These are phyloP conservation scores for Spisula solida DNA, from an alignment of 2,888 invertebrate genomes.

Conservation along the genomic window DNA sequence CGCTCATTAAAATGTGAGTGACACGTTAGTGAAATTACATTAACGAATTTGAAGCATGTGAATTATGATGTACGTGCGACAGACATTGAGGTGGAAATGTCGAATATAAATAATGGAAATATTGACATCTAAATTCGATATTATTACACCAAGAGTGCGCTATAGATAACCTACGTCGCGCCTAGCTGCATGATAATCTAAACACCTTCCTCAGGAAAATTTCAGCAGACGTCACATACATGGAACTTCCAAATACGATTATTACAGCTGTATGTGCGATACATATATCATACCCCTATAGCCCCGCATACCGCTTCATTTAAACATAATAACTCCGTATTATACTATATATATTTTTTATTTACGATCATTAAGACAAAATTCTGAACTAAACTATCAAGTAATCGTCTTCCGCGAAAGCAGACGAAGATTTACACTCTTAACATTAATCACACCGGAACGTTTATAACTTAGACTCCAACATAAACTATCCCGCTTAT, in stretches of 20 bases:
- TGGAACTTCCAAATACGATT: neutral
- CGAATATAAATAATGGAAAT: neutral
- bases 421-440: slow-evolving; percentile 12
- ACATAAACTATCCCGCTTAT: slow-evolving; percentile 39
- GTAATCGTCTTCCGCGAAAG: neutral
- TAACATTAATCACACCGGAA: slow-evolving; percentile 3
- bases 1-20: neutral
- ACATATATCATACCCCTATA: neutral
- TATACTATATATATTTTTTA: neutral
- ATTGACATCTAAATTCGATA: neutral
- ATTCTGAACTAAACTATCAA: neutral
- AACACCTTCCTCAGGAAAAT: neutral
- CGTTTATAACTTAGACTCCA: neutral
- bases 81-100: neutral
- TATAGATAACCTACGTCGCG: neutral
- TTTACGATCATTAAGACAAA: neutral
- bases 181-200: neutral
- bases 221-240: neutral
- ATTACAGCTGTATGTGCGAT: neutral
- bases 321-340: neutral
- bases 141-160: neutral
- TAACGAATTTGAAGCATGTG: neutral
- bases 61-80: neutral
- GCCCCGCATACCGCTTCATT: neutral
- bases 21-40: neutral